Conservation (phyloP, 2,888 invertebrate genomes). For the Incurvaria masculella region DNA sequence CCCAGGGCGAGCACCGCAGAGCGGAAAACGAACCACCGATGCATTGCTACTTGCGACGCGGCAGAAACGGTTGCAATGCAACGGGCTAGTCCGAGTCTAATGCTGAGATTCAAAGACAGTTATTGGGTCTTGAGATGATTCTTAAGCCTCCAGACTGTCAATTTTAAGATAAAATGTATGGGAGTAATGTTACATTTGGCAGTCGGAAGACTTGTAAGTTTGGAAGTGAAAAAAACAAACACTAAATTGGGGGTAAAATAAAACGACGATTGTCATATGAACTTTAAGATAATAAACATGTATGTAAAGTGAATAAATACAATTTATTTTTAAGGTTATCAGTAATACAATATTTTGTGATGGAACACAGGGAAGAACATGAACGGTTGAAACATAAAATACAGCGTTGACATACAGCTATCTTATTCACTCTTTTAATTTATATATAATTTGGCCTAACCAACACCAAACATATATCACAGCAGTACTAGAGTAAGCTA, state of each 20-base stretch:
- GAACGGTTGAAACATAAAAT: too few relatives aligned
- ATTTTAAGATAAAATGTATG: too few relatives aligned
- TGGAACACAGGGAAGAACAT: not conserved
- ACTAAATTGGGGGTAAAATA: conserved; percentile 17
- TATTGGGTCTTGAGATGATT: too few relatives aligned
- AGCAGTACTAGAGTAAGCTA: conserved; percentile 11
- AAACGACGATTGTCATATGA: conserved; percentile 37
- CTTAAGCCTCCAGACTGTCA: too few relatives aligned
- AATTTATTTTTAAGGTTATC: conserved; percentile 22
- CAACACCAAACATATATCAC: conserved; percentile 14
- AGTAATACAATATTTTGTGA: conserved; percentile 4
- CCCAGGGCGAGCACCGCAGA: too few relatives aligned
- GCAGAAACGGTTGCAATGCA: not conserved
- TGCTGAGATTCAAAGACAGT: too few relatives aligned
- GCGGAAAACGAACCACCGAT: too few relatives aligned
- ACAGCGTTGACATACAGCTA: not conserved
- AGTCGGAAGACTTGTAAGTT: not conserved
- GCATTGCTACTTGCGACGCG: conserved; percentile 3
- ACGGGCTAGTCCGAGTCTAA: not conserved
- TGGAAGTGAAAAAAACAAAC: conserved; percentile 15
- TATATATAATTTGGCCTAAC: conserved; percentile 6
- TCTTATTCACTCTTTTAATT: not conserved
- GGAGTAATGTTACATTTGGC: too few relatives aligned
- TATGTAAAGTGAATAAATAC: conserved; percentile 55
- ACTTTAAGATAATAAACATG: conserved; percentile 57